Base-by-base conservation (phyloP, 2,797 vertebrate species). In the Falco berigora region DNA sequence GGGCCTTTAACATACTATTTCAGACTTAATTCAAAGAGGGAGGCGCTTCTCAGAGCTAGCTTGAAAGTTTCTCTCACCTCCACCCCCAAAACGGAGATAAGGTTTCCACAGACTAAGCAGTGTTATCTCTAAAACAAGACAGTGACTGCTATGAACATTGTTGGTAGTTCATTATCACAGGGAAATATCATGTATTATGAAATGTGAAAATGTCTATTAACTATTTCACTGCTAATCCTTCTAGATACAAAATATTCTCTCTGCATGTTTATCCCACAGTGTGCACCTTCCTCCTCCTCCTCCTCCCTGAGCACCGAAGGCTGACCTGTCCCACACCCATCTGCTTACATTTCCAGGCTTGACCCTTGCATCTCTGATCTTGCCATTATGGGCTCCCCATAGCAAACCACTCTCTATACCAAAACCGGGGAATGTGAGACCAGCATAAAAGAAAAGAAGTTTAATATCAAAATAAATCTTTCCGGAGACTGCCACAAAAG, bases 41-140 rank as follows among this genome's bases (percentile, higher is more conserved):
- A 94, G 90, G 77, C 5, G 30, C 77, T 94, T 89, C 62, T 96
- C n/a, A 42, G 69, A 74, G 67, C 24, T 82, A 59, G 64, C 68
- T 55, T 84, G 53, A 93, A 91, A 96, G 82, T 73, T 94, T 78
- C 85, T 95, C 27, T 92, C 66, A 47, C 76, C 61, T 90, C 91
- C 76, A 56, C 69, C 90, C 85, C 79, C 83, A 92, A 92, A 94
- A 30, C 25, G 28, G 67, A 92, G 90, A 87, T 87, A 91, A 92
- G 74, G 88, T 95, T 95, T 89, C 81, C 72, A 76, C 52, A 95
- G 96, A 92, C 88, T 93, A 94, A 95, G 93, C 84, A 92, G 42
- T 61, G 46, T 96, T 93, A 94, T 96, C 88, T 95, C 74, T 87
- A 85, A 95, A 87, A 91, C 56, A 77, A 92, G 90, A 55, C 61